phyloP scores from a whole-genome alignment of 2,797 vertebrate genomes.

The Centropyge bicolor region DNA sequence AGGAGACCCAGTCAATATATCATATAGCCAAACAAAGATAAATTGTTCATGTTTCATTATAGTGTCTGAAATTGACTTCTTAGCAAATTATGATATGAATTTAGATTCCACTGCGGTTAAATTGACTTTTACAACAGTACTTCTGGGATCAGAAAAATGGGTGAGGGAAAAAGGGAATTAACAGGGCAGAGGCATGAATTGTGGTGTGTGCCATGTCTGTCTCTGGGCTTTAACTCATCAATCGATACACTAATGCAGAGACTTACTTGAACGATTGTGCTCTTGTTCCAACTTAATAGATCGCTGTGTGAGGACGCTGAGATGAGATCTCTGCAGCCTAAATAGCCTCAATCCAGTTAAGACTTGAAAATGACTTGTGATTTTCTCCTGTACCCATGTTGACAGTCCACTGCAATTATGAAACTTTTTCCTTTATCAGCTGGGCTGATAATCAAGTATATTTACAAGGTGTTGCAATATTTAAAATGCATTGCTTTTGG shows the following conservation, averaged over 20 bases:
- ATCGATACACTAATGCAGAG: slow-evolving; percentile 44
- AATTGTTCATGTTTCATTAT: slow-evolving; percentile 1
- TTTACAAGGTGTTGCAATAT: slow-evolving; percentile 34
- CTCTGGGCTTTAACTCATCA: slow-evolving; percentile 32
- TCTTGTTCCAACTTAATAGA: slow-evolving; percentile 37
- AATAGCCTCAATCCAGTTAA: slow-evolving; percentile 45
- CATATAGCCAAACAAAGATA: background rate
- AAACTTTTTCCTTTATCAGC: background rate
- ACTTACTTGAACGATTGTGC: slow-evolving; percentile 19
- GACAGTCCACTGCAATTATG: slow-evolving; percentile 7
- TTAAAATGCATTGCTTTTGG: slow-evolving; percentile 19
- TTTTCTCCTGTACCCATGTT: slow-evolving; percentile 20
- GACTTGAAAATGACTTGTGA: slow-evolving; percentile 34
- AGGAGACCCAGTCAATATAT: background rate
- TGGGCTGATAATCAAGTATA: slow-evolving; percentile 14
- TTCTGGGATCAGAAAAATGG: background rate
- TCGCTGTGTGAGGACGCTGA: slow-evolving; percentile 31
- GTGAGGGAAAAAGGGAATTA: background rate
- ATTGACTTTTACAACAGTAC: background rate
- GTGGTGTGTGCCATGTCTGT: background rate
- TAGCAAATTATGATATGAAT: slow-evolving; percentile 1
- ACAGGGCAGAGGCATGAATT: background rate
- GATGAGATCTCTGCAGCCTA: slow-evolving; percentile 41
- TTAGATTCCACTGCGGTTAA: background rate
- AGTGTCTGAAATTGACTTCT: slow-evolving; percentile 8